Evolutionary conservation across 35 echinoderm and acorn worm species (phyloP).

Genomic region (Hemicentrotus pulcherrimus): DNA sequence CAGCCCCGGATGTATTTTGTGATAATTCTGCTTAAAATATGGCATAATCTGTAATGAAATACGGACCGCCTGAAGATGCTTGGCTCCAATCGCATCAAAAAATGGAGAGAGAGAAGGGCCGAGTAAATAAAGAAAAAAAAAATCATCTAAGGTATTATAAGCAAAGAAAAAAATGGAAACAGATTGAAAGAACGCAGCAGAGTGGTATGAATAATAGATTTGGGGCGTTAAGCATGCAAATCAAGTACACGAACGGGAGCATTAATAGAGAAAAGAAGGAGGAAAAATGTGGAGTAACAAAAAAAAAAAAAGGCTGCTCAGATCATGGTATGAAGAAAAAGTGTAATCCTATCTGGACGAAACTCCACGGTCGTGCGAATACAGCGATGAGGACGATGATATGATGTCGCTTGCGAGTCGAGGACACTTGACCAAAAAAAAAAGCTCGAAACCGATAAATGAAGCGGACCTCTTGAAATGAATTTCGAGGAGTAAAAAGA

Average conservation of each 20-base stretch:
- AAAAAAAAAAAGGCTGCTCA: not conserved
- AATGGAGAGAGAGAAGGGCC: not conserved
- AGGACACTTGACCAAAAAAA: not conserved
- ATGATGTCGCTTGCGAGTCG: not conserved
- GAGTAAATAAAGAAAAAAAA: not conserved
- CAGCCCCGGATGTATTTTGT: not conserved
- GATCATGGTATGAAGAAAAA: not conserved
- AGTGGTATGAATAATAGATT: not conserved
- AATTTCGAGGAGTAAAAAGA: not conserved
- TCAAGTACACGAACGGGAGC: not conserved
- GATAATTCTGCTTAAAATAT: slow-evolving; percentile 6
- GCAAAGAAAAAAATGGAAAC: not conserved
- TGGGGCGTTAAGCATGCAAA: not conserved
- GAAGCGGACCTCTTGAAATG: not conserved
- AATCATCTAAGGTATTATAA: not conserved
- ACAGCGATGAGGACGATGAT: not conserved
- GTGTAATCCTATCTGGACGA: not conserved
- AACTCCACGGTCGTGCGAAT: not conserved
- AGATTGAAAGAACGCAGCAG: not conserved
- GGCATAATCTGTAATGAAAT: not conserved
- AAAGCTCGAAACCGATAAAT: not conserved
- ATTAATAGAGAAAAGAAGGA: not conserved
- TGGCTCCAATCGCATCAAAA: not conserved
- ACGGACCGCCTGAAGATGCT: not conserved
- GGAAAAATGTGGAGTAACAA: not conserved